A percentile compares a stretch with the other conserved stretches of the same genome.
Conservation (phyloP, 2,888 invertebrate species). For the Platycheirus rosarum region DNA sequence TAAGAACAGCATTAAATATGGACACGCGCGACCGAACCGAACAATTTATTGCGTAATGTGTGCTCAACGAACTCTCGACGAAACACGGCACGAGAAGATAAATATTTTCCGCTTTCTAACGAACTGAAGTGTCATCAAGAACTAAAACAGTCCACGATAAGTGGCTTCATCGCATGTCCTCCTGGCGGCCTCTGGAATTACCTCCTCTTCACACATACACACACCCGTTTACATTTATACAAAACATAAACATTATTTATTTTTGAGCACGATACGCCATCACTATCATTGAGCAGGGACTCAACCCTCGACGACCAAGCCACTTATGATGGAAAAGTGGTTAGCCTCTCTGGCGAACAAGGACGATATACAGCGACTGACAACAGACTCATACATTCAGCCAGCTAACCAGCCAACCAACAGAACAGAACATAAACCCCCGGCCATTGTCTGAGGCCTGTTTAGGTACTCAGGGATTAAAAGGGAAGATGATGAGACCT, state of each 20-base stretch:
- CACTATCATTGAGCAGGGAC: conserved; percentile 57
- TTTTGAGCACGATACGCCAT: conserved; percentile 71
- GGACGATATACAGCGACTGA: conserved; percentile 50
- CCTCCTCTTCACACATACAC: conserved; percentile 68
- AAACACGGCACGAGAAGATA: conserved; percentile 57
- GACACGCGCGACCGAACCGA: conserved; percentile 26
- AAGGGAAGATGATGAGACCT: conserved; percentile 66
- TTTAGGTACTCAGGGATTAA: conserved; percentile 66
- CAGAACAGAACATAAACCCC: conserved; percentile 47
- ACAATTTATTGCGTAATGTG: conserved; percentile 57
- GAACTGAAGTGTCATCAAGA: conserved; percentile 83
- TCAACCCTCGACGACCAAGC: conserved; percentile 55
- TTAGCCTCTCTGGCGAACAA: conserved; percentile 67
- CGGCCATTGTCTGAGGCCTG: conserved; percentile 66
- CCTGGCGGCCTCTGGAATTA: conserved; percentile 75
- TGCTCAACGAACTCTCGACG: conserved; percentile 43
- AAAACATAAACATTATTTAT: conserved; percentile 71
- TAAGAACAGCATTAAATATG: not conserved
- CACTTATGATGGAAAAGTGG: conserved; percentile 67
- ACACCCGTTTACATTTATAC: conserved; percentile 22
- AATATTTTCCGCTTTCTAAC: conserved; percentile 75
- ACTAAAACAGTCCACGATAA: conserved; percentile 81
- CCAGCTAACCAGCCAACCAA: conserved; percentile 46
- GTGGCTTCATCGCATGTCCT: conserved; percentile 83
- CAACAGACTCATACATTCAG: conserved; percentile 42